Conservation (phyloP, 2,797 vertebrate genomes). For the Benthosema pterotum region DNA sequence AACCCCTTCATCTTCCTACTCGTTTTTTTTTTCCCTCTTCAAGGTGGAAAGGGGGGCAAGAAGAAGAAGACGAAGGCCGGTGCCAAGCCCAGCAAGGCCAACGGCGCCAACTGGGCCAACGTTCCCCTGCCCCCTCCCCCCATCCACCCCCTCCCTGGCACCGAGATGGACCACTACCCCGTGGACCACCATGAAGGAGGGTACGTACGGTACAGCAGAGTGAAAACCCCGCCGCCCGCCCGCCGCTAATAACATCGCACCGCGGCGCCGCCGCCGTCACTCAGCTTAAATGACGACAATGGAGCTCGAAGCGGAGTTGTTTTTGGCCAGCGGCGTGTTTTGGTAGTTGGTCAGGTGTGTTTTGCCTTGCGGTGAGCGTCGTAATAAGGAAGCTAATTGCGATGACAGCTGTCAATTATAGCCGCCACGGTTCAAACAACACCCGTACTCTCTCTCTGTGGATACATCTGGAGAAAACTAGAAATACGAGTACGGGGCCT, state of each 20-base stretch:
- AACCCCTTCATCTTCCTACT: conserved; percentile 15
- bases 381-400: neutral
- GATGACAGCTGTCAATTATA: conserved; percentile 26
- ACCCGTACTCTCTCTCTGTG: conserved; percentile 36
- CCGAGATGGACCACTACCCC: conserved; percentile 93
- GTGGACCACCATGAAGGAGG: conserved; percentile 92
- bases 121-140: conserved; percentile 95
- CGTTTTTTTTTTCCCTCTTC: conserved; percentile 36
- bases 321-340: too few relatives aligned
- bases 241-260: neutral
- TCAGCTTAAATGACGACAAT: too few relatives aligned
- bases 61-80: conserved; percentile 97
- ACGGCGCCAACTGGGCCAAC: conserved; percentile 95
- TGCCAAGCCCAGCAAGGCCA: conserved; percentile 90
- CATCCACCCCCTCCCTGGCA: conserved; percentile 94
- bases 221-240: too few relatives aligned
- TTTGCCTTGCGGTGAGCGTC: neutral
- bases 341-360: neutral
- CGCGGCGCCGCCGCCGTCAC: too few relatives aligned
- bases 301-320: too few relatives aligned
- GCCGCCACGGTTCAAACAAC: too few relatives aligned
- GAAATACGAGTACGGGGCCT: too few relatives aligned
- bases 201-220: conserved; percentile 70
- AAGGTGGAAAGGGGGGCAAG: conserved; percentile 98
- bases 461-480: conserved; percentile 52